These are phyloP conservation scores for Elaphurus davidianus DNA, from an alignment of 2,113 vertebrate genomes.

Conservation along the genomic window DNA sequence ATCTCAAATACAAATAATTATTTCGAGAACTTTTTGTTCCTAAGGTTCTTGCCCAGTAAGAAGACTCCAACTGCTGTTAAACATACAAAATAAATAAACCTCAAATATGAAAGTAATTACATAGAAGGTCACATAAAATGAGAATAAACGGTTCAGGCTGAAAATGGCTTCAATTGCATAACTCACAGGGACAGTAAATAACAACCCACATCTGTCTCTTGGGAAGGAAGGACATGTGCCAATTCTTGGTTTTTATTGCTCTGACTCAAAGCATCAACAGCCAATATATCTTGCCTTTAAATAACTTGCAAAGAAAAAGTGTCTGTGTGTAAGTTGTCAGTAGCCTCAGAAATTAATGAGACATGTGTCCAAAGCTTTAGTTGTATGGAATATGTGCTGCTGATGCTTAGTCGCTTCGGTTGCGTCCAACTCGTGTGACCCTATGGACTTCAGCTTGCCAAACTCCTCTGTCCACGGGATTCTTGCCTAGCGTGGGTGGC, in stretches of 20 bases:
- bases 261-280: not conserved
- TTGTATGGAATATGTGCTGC: not conserved
- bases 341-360: not conserved
- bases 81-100: conserved; percentile 33
- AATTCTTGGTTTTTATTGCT: not conserved
- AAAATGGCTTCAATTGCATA: not conserved
- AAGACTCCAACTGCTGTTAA: not conserved
- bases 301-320: not conserved
- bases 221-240: not conserved
- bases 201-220: not conserved
- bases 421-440: not conserved
- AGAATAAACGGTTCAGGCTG: not conserved
- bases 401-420: not conserved
- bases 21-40: not conserved
- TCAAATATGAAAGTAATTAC: conserved; percentile 40
- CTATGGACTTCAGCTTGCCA: not conserved
- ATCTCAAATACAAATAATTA: not conserved
- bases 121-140: conserved; percentile 49
- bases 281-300: not conserved
- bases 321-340: not conserved
- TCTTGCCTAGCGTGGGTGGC: not conserved
- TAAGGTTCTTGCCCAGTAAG: not conserved
- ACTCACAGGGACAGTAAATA: not conserved
- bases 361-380: not conserved
- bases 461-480: not conserved